These are phyloP conservation scores for Nomada ruficornis DNA, from an alignment of 2,888 invertebrate species.

Conservation along the genomic window DNA sequence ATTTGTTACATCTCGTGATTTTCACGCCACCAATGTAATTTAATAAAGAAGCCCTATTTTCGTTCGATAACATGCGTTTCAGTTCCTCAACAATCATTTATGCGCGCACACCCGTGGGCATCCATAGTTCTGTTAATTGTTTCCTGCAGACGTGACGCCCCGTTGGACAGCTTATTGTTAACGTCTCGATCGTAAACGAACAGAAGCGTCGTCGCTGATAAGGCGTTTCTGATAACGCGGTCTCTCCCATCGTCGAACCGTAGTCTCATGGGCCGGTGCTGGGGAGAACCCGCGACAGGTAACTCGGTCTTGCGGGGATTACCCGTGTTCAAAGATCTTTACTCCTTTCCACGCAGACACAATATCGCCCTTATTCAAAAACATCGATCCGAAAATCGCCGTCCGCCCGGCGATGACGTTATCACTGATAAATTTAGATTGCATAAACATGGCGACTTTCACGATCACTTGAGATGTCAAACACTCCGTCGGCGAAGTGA, in stretches of 20 bases:
- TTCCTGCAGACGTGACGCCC: no score
- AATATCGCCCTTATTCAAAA: background rate
- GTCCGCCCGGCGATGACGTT: conserved; percentile 41
- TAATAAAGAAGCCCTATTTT: conserved; percentile 53
- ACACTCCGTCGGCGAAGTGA: background rate
- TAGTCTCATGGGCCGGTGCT: no score
- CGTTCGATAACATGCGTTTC: conserved; percentile 23
- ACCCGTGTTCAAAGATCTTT: no score
- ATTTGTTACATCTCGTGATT: conserved; percentile 52
- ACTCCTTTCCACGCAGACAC: background rate
- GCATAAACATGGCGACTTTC: conserved; percentile 39
- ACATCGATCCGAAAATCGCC: background rate
- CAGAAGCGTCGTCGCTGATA: no score
- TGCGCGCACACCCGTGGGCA: background rate
- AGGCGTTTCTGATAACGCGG: no score
- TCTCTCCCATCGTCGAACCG: no score
- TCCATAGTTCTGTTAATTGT: no score
- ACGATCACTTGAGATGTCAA: conserved; percentile 38
- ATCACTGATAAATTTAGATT: conserved; percentile 33
- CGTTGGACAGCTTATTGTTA: no score
- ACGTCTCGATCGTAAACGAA: no score
- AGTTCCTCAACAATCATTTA: background rate
- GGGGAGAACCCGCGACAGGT: no score
- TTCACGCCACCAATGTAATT: conserved; percentile 43
- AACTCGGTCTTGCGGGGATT: no score